Percentiles rank a stretch among this genome's conserved stretches.
Evolutionary conservation across 2,113 vertebrate species (phyloP).

Genomic region (Gallinago undulata): DNA sequence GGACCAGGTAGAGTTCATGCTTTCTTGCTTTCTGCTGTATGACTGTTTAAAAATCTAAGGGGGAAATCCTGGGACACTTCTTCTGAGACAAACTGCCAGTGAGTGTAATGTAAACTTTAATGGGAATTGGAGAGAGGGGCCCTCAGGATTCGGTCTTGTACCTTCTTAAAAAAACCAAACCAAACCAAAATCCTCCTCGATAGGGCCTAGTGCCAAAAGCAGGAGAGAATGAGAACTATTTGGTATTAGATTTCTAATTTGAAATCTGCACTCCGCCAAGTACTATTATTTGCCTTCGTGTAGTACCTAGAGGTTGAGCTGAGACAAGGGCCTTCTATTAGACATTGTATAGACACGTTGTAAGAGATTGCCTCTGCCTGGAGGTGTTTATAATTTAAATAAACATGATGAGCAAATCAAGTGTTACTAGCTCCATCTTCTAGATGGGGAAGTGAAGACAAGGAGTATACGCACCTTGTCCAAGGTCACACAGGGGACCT

Average conservation of each 20-base stretch:
- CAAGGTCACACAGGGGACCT: background rate
- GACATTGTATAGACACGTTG: background rate
- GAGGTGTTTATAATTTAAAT: background rate
- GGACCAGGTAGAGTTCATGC: constrained; percentile 18
- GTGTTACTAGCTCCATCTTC: background rate
- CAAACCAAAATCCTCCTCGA: constrained; percentile 7
- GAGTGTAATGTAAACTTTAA: background rate
- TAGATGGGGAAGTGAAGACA: background rate
- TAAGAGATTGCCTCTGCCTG: constrained; percentile 8
- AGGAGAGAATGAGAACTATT: constrained; percentile 8
- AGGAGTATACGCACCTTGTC: background rate
- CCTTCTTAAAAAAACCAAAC: background rate
- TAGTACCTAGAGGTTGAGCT: background rate
- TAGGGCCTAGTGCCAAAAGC: background rate
- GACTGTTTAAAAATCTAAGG: background rate
- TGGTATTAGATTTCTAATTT: constrained; percentile 19
- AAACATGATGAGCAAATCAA: background rate
- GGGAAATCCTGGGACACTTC: background rate
- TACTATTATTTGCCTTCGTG: background rate
- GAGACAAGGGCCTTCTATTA: constrained; percentile 6
- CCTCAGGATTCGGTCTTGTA: background rate
- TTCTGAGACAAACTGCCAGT: background rate
- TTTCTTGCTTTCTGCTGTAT: background rate
- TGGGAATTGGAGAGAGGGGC: background rate
- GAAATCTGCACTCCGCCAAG: background rate